Conservation (phyloP, 64 coral and sea anemone genomes). For the Pachyseris speciosa region DNA sequence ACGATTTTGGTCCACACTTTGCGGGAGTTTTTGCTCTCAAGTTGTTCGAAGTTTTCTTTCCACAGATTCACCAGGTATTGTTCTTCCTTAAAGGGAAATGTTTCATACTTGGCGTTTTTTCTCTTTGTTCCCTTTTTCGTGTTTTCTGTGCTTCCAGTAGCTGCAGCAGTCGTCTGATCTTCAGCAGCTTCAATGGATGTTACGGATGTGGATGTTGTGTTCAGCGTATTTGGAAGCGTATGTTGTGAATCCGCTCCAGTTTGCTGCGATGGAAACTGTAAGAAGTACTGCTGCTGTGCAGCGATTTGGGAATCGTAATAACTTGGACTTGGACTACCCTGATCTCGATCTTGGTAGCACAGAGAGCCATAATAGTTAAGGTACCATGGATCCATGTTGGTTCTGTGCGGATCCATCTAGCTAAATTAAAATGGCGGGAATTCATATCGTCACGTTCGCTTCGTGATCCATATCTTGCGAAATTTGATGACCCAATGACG, state of each 20-base stretch:
- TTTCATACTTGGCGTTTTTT: not conserved
- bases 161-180: not conserved
- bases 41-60: conserved; percentile 24
- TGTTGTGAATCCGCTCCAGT: too few relatives aligned
- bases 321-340: not conserved
- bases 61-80: conserved; percentile 8
- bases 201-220: too few relatives aligned
- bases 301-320: too few relatives aligned
- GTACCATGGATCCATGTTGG: not conserved
- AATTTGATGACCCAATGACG: not conserved
- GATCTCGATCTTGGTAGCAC: not conserved
- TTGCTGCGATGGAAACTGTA: too few relatives aligned
- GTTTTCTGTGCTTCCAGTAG: not conserved
- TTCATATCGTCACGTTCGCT: not conserved
- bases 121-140: not conserved
- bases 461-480: not conserved
- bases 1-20: conserved; percentile 39
- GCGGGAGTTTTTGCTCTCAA: conserved; percentile 26
- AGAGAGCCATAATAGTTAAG: not conserved
- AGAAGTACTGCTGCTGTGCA: too few relatives aligned
- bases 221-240: too few relatives aligned
- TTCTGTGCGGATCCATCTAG: not conserved
- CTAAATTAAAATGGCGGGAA: not conserved
- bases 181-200: not conserved
- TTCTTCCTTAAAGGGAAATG: not conserved